Conservation (phyloP, 2,113 vertebrate genomes). For the Litocranius walleri region DNA sequence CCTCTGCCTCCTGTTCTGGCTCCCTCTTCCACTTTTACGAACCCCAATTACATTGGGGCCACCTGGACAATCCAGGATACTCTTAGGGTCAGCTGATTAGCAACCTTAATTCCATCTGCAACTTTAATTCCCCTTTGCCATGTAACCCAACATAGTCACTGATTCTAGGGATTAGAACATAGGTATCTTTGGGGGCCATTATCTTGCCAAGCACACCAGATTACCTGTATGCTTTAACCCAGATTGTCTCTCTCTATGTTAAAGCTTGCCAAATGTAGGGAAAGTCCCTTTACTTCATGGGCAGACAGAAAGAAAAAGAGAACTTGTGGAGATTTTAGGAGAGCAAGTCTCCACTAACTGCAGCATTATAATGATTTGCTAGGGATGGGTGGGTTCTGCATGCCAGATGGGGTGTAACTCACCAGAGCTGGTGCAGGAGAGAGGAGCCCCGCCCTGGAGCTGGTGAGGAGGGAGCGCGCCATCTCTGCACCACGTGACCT, state of each 20-base stretch:
- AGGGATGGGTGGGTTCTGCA: not conserved
- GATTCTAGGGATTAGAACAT: not conserved
- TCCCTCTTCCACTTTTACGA: not conserved
- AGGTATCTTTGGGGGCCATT: not conserved
- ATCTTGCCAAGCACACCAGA: not conserved
- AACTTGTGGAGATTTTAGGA: not conserved
- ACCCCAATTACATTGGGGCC: not conserved
- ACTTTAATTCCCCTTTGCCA: not conserved
- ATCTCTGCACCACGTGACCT: fast-evolving
- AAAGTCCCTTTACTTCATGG: not conserved
- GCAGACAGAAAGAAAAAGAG: not conserved
- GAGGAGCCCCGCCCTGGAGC: not conserved
- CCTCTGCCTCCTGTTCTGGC: not conserved
- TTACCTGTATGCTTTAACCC: not conserved
- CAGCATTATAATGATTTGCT: no score
- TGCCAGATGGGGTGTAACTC: fast-evolving
- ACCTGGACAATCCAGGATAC: not conserved
- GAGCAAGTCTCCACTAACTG: fast-evolving
- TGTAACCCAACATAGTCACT: not conserved
- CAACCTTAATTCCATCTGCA: not conserved
- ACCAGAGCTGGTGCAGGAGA: not conserved
- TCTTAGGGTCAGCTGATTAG: not conserved
- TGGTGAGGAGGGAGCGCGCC: fast-evolving
- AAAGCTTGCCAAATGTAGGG: not conserved
- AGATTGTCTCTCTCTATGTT: not conserved